Base-by-base conservation (phyloP, 2,888 invertebrate species). In the Philaethria dido region DNA sequence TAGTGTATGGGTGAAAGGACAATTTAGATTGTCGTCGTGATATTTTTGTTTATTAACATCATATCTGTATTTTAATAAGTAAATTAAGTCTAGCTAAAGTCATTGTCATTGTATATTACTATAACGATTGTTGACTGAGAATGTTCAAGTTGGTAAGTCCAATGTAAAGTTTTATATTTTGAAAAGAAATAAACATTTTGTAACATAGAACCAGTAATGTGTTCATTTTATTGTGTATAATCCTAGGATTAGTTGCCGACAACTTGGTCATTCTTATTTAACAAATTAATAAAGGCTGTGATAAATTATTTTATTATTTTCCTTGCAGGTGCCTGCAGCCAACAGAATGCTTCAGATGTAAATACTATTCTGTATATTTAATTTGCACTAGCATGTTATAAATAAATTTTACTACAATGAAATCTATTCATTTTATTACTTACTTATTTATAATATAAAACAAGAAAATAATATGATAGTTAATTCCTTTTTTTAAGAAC, bases 301-400 rank as follows among this genome's bases (percentile, higher is more conserved):
- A 87, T 88, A 85, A 84, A 88, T 88, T 64, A 62, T 78, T 82
- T 81, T 22, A 52, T 62, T 6, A 83, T 86, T 86, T 89, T 86
- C 87, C 80, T 92, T 91, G 66, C 92, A 92, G 92, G 79, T 89
- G 80, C 78, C 42, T 69, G 59, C 68, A 66, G 66, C 68, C 70
- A 76, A 76, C 73, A 77, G 75, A 77, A 79, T 78, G 81, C 82
- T 82, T 82, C 83, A 77, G 81, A 80, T 91, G 89, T 91, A 89
- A 82, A 89, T 89, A 89, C 78, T 78, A 83, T 81, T 80, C 78
- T 81, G 80, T 84, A 83, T 85, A 88, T 83, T 82, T 76, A 81
- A 84, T 81, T 80, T 84, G 83, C 83, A 82, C 80, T 82, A 79
- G 77, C 73, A 77, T 80, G 78, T 78, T 77, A 84, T 82, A 81